Evolutionary conservation across 2,797 vertebrate species (phyloP).

Genomic region (Hyperoplus lanceolatus): DNA sequence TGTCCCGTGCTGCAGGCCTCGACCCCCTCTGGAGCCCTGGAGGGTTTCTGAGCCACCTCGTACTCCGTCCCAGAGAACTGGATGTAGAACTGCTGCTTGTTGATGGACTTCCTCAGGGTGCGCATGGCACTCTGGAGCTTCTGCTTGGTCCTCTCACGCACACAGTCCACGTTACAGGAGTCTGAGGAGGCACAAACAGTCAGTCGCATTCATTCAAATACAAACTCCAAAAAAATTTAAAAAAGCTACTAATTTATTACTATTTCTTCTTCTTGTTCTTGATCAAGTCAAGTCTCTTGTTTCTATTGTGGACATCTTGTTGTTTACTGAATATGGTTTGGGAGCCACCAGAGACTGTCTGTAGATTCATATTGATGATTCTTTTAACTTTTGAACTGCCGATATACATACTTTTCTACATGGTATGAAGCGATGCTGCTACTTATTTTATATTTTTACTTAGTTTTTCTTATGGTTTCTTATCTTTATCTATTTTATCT

Average conservation of each 20-base stretch:
- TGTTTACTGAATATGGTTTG: not conserved
- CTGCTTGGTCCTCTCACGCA: constrained; percentile 91
- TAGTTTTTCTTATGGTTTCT: no score
- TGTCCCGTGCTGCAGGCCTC: constrained; percentile 91
- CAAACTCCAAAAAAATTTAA: not conserved
- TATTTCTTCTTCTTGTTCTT: not conserved
- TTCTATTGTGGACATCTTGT: not conserved
- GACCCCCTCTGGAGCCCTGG: constrained; percentile 83
- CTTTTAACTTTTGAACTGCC: no score
- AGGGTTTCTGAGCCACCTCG: constrained; percentile 92
- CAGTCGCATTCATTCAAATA: not conserved
- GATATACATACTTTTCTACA: no score
- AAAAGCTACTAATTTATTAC: not conserved
- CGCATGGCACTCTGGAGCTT: constrained; percentile 93
- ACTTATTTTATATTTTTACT: no score
- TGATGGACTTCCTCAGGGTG: constrained; percentile 94
- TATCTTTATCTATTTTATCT: no score
- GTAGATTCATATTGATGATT: not conserved
- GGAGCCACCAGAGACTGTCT: not conserved
- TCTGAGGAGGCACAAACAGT: constrained; percentile 78
- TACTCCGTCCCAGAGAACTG: constrained; percentile 95
- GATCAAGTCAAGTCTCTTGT: not conserved
- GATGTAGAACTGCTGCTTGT: constrained; percentile 96
- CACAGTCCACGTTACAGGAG: constrained; percentile 90
- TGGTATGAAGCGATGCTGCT: no score